Evolutionary conservation across 2,888 invertebrate genomes (phyloP), one percentile per base, ranked within the genome.

Genomic region (Polylopha cassiicola): DNA sequence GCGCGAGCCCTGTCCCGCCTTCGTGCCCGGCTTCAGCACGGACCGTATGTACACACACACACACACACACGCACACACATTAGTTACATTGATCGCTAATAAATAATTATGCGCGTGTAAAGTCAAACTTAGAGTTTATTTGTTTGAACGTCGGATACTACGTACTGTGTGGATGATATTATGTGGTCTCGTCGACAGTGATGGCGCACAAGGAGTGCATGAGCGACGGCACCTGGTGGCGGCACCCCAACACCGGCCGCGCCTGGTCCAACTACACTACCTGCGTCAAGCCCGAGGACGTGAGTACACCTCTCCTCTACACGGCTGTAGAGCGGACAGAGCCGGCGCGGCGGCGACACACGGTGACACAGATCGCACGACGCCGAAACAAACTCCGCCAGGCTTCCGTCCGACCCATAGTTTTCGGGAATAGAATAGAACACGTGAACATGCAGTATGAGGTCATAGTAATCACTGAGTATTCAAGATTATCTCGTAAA

Each of bases 241-340:
- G 87, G 41, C 94, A 95, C 75, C 93, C 94, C 5, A 86, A 85
- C 43, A 92, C 90, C 31, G 91, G 92, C 62, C 88, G 87, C 56
- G 88, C 91, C 13, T 97, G 96, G 95, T 94, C 95, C 54, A 96
- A 97, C 82, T 97, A 97, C 80, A 95, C 95, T 34, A 93, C 92
- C 24, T 97, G 97, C 77, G 87, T 96, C 44, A 91, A 66, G 30
- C 65, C 73, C 7, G 82, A 79, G 44, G 78, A 81, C 38, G 90
- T 95, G 46, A 90, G 90, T 73, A 84, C 87, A 2, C 17, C 23
- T 22, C 31, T 13, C 33, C 87, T 93, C 50, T 91, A 92, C 73
- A 89, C 91, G 52, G 6, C n/a, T n/a, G n/a, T n/a, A n/a, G n/a
- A n/a, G n/a, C n/a, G n/a, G n/a, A n/a, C n/a, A n/a, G n/a, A n/a